Conservation (phyloP, 2,113 vertebrate species). For the Festucalex cinctus region DNA sequence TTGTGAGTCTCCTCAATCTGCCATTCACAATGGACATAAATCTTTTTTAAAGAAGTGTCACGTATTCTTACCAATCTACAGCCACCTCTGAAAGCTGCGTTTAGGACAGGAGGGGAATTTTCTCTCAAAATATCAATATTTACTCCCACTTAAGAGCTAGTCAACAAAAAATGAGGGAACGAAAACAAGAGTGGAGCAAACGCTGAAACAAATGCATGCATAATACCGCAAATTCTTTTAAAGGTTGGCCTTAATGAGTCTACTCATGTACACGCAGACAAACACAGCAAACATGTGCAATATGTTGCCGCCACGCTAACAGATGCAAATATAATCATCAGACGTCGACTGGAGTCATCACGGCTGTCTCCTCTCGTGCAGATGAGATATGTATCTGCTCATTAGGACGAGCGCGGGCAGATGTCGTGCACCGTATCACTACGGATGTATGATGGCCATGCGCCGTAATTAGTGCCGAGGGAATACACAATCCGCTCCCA, state of each 20-base stretch:
- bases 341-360: constrained; percentile 43
- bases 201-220: constrained; percentile 25
- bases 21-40: constrained; percentile 41
- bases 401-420: constrained; percentile 29
- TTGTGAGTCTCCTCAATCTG: constrained; percentile 38
- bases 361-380: constrained; percentile 19
- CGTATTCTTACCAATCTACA: too few relatives aligned
- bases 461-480: constrained; percentile 28
- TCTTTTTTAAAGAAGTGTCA: too few relatives aligned
- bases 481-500: constrained; percentile 11
- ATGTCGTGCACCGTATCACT: constrained; percentile 23
- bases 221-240: constrained; percentile 8
- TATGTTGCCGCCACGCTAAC: constrained; percentile 18
- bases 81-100: constrained; percentile 2
- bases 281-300: constrained; percentile 26
- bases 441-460: constrained; percentile 35
- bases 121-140: constrained; percentile 22
- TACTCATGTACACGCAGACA: constrained; percentile 4
- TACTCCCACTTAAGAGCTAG: constrained; percentile 38
- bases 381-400: constrained; percentile 38
- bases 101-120: constrained; percentile 6
- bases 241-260: constrained; percentile 8
- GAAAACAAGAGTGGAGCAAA: constrained; percentile 7
- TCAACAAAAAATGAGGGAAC: constrained; percentile 7
- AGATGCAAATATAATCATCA: constrained; percentile 51